Conservation (phyloP, 2,797 vertebrate genomes). For the Lerista edwardsae region DNA sequence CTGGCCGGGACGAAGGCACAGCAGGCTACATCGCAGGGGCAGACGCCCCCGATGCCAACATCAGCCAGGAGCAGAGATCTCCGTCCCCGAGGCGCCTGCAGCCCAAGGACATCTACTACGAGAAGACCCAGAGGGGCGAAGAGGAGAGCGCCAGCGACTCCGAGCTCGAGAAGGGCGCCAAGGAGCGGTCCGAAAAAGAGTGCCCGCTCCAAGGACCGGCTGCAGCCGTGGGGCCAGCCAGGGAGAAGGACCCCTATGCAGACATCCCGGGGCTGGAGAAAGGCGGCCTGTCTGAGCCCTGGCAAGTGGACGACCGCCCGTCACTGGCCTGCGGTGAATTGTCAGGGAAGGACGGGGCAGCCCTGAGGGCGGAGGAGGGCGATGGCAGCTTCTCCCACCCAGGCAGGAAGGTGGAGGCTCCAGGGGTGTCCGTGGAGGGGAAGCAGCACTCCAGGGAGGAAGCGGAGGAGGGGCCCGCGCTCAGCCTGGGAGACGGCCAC, state of each 20-base stretch:
- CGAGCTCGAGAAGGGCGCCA: constrained; percentile 90
- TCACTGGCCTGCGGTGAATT: constrained; percentile 38
- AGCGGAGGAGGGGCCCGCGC: constrained; percentile 6
- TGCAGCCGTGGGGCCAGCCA: not conserved
- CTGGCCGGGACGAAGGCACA: constrained; percentile 53
- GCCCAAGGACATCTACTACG: constrained; percentile 60
- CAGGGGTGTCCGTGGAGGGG: not conserved
- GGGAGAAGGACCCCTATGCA: constrained; percentile 44
- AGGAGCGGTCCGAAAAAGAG: constrained; percentile 90
- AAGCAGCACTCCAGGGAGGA: not conserved
- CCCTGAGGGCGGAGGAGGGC: not conserved
- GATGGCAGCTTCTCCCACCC: constrained; percentile 12
- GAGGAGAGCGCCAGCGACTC: constrained; percentile 82
- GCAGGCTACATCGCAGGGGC: constrained; percentile 47
- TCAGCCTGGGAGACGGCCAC: not conserved
- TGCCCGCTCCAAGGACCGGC: constrained; percentile 62
- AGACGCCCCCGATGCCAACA: constrained; percentile 75
- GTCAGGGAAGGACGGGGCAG: constrained; percentile 44
- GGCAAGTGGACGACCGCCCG: constrained; percentile 38
- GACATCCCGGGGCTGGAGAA: constrained; percentile 64
- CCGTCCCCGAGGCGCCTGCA: constrained; percentile 71
- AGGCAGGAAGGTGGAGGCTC: constrained; percentile 9
- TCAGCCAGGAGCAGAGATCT: constrained; percentile 48
- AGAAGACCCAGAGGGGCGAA: constrained; percentile 75
- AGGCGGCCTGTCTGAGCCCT: constrained; percentile 38